phyloP scores from a whole-genome alignment of 2,113 vertebrate genomes.

The Etia nguti region DNA sequence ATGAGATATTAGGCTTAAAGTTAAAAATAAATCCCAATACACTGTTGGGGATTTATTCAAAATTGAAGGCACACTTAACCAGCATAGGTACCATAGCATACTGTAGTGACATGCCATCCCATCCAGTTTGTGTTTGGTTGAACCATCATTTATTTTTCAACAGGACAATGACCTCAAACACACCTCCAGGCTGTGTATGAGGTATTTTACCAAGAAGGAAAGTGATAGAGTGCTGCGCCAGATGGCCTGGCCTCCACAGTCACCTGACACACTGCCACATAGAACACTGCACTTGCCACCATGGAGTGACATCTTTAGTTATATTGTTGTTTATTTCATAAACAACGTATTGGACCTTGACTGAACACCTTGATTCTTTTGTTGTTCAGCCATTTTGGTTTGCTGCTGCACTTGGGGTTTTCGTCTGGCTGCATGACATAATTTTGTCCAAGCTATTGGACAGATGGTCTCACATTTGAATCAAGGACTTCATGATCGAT shows the following conservation, averaged over 20 bases:
- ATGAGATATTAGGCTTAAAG: not conserved
- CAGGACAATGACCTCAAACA: not conserved
- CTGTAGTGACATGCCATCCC: not conserved
- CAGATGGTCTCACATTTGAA: no score
- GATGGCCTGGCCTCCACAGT: no score
- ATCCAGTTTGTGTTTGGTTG: no score
- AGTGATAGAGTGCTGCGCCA: not conserved
- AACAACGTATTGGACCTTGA: no score
- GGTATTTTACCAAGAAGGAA: not conserved
- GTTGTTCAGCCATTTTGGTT: no score
- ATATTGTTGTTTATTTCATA: no score
- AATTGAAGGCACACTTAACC: not conserved
- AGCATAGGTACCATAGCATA: not conserved
- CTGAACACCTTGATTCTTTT: no score
- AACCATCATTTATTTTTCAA: no score
- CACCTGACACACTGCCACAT: not conserved
- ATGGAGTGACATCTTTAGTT: not conserved
- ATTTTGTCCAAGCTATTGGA: no score
- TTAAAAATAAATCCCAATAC: not conserved
- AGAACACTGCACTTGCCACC: accelerated
- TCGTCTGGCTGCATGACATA: no score
- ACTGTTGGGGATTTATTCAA: not conserved
- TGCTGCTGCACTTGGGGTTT: no score
- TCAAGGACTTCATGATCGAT: no score
- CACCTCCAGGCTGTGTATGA: not conserved